Evolutionary conservation across 2,797 vertebrate genomes (phyloP).

Genomic region (Notoglanidium macrostoma): DNA sequence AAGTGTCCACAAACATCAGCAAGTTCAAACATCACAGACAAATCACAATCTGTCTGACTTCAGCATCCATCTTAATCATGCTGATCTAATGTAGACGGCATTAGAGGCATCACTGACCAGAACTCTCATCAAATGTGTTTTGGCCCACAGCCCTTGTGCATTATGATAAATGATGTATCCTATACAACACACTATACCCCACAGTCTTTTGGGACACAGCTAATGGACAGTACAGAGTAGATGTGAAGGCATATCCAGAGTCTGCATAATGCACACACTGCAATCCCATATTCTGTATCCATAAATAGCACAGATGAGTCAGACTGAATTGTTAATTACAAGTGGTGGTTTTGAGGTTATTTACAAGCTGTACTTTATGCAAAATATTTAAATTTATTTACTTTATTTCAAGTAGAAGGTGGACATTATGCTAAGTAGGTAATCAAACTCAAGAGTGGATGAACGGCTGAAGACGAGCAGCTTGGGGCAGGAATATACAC

Average conservation of each 20-base stretch:
- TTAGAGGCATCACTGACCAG: constrained; percentile 21
- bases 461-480: neutral
- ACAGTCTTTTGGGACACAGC: constrained; percentile 15
- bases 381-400: neutral
- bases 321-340: constrained; percentile 11
- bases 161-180: constrained; percentile 45
- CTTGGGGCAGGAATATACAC: neutral
- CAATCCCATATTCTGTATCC: constrained; percentile 41
- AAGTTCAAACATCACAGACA: neutral
- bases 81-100: constrained; percentile 5
- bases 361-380: neutral
- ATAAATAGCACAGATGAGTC: constrained; percentile 43
- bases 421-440: neutral
- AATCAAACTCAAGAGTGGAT: neutral
- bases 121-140: constrained; percentile 60
- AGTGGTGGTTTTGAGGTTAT: neutral
- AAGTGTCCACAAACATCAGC: neutral
- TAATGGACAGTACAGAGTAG: constrained; percentile 34
- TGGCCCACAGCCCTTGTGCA: constrained; percentile 26
- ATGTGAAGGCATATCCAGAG: constrained; percentile 18
- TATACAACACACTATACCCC: neutral
- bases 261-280: constrained; percentile 32
- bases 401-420: neutral
- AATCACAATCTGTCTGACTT: neutral
- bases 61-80: constrained; percentile 16